A percentile compares a stretch with the other conserved stretches of the same genome.
Conservation (phyloP, 2,888 invertebrate genomes). For the Phortica magna region DNA sequence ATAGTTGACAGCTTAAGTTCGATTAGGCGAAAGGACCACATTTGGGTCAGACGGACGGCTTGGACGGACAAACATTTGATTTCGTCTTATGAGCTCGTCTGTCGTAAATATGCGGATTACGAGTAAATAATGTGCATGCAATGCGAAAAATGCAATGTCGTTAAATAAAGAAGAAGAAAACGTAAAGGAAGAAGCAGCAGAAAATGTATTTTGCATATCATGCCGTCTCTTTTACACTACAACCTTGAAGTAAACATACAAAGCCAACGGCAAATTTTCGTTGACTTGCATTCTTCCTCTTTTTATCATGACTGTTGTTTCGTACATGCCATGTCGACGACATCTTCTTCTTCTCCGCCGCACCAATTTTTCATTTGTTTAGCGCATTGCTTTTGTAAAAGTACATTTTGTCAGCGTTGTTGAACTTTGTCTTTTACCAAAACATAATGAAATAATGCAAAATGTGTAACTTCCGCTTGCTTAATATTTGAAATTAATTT, state of each 20-base stretch:
- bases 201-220: not conserved
- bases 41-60: not conserved
- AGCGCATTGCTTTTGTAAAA: not conserved
- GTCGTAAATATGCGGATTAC: not conserved
- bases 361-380: not conserved
- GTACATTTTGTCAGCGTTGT: not conserved
- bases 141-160: not conserved
- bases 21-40: not conserved
- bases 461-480: slow-evolving; percentile 24
- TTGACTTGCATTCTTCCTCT: not conserved
- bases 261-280: not conserved
- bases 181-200: not conserved
- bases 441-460: slow-evolving; percentile 29
- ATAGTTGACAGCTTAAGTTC: not conserved
- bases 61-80: not conserved
- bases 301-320: not conserved
- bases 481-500: slow-evolving; percentile 21
- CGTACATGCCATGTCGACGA: not conserved
- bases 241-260: not conserved
- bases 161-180: not conserved
- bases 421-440: slow-evolving; percentile 20
- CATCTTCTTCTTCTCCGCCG: not conserved
- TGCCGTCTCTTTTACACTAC: not conserved
- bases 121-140: not conserved
- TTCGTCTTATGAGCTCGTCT: not conserved